A percentile compares a stretch with the other conserved stretches of the same genome.
Conservation (phyloP, 2,888 invertebrate genomes). For the Bugula neritina region DNA sequence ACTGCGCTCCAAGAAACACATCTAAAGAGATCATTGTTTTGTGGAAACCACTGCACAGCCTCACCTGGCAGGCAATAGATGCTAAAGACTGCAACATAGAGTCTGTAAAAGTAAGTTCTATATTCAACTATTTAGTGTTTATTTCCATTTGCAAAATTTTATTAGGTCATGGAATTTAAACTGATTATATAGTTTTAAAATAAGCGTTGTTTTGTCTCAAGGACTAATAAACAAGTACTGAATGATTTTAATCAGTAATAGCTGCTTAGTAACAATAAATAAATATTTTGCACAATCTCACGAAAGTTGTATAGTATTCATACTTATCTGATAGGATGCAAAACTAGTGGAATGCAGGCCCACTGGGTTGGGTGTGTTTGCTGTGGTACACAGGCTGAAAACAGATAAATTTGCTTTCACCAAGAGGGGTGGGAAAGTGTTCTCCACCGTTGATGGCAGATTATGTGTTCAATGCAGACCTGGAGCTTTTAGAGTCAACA, state of each 20-base stretch:
- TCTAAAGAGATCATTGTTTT: constrained; percentile 15
- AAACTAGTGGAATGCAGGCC: constrained; percentile 41
- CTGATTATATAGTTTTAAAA: no score
- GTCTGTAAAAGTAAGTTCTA: not conserved
- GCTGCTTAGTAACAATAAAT: no score
- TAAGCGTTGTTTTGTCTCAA: no score
- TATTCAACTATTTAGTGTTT: no score
- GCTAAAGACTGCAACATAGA: constrained; percentile 12
- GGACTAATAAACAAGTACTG: no score
- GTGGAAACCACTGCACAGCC: constrained; percentile 3
- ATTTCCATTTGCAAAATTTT: no score
- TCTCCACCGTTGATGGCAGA: constrained; percentile 40
- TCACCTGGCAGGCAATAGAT: not conserved
- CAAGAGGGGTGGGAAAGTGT: constrained; percentile 38
- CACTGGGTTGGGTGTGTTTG: constrained; percentile 36
- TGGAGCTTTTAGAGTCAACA: constrained; percentile 35
- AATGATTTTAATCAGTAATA: no score
- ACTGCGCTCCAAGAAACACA: constrained; percentile 36
- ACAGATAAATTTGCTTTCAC: constrained; percentile 36
- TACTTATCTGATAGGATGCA: no score
- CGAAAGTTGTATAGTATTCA: no score
- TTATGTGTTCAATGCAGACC: constrained; percentile 37
- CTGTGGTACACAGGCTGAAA: constrained; percentile 38
- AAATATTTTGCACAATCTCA: no score
- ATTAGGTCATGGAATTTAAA: no score